Conservation (phyloP, 2,797 vertebrate genomes). For the Varecia variegata region DNA sequence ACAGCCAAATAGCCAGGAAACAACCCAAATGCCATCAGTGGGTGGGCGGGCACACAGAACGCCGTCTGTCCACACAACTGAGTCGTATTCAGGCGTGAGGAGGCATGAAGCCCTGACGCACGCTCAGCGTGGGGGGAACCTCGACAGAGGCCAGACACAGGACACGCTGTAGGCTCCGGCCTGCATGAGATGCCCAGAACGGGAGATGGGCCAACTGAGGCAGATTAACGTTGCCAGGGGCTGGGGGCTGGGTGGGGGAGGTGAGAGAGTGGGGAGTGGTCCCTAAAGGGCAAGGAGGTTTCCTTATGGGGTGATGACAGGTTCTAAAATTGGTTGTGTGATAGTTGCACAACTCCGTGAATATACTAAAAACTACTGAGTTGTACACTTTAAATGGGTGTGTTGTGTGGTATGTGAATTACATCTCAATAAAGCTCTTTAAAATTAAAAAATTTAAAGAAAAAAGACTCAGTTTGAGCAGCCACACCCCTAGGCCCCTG, state of each 20-base stretch:
- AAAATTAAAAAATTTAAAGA: background rate
- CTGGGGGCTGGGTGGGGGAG: rapidly evolving
- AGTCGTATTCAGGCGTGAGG: rapidly evolving
- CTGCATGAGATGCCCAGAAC: no score
- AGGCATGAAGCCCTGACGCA: rapidly evolving
- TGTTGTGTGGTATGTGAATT: rapidly evolving
- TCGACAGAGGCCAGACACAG: background rate
- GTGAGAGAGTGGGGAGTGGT: background rate
- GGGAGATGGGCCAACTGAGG: background rate
- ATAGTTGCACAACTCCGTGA: rapidly evolving
- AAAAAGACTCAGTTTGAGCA: background rate
- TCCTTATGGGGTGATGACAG: background rate
- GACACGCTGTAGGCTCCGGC: background rate
- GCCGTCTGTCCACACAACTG: rapidly evolving
- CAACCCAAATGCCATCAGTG: rapidly evolving
- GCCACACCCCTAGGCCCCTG: rapidly evolving
- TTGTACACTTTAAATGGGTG: no score
- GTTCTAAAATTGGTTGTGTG: background rate
- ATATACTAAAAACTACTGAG: no score
- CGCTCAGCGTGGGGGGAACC: no score
- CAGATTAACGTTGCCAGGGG: no score
- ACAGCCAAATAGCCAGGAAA: background rate
- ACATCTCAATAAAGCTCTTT: background rate
- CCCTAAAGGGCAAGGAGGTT: rapidly evolving
- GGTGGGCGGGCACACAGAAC: rapidly evolving